phyloP scores from a whole-genome alignment of 2,888 invertebrate species.

The Chrysolina americana region DNA sequence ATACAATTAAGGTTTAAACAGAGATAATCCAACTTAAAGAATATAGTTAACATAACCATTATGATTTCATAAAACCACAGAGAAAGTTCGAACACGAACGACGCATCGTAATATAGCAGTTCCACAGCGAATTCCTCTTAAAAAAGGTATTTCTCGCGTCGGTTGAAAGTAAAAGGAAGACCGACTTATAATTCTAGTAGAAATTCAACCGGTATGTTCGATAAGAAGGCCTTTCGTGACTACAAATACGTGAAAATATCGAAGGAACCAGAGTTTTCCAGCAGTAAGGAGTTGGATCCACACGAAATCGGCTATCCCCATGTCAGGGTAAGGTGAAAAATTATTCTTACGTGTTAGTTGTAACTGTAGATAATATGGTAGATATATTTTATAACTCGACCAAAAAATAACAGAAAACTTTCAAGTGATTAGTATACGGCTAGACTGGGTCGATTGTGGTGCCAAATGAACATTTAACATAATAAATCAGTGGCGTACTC shows the following conservation, averaged over 20 bases:
- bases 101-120: constrained; percentile 12
- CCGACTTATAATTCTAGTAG: constrained; percentile 22
- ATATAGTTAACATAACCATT: constrained; percentile 18
- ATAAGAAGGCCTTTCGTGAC: constrained; percentile 40
- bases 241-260: constrained; percentile 43
- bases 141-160: constrained; percentile 25
- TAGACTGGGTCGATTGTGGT: too few relatives aligned
- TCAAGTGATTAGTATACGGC: too few relatives aligned
- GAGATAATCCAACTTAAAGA: background rate
- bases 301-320: constrained; percentile 31
- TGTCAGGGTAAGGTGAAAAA: constrained; percentile 38
- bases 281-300: constrained; percentile 5
- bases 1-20: background rate
- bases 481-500: too few relatives aligned
- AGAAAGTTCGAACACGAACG: constrained; percentile 37
- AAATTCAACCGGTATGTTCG: constrained; percentile 35
- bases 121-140: constrained; percentile 26
- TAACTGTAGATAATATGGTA: background rate
- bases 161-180: constrained; percentile 44
- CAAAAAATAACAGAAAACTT: too few relatives aligned
- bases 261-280: constrained; percentile 5
- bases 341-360: constrained; percentile 19
- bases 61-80: constrained; percentile 32
- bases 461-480: too few relatives aligned
- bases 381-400: background rate